phyloP scores from a whole-genome alignment of 2,888 invertebrate species.

The Taphrorychus bicolor region DNA sequence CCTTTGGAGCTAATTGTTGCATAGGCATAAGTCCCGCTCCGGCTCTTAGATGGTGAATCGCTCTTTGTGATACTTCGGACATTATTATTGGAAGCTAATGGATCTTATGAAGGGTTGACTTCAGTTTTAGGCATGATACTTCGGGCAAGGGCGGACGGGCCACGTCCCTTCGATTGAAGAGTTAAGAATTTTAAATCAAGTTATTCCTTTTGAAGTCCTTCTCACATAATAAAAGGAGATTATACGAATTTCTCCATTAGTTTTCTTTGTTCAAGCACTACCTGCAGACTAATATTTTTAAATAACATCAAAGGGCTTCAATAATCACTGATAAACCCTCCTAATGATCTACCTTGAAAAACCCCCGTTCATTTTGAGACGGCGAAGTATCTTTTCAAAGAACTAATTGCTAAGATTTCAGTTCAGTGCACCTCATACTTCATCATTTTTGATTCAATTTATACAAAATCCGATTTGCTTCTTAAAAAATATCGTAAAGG shows the following conservation, averaged over 20 bases:
- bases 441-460: slow-evolving; percentile 54
- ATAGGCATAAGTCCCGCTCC: slow-evolving; percentile 59
- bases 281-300: slow-evolving; percentile 16
- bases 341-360: slow-evolving; percentile 60
- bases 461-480: slow-evolving; percentile 57
- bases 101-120: slow-evolving; percentile 61
- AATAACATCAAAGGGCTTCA: slow-evolving; percentile 32
- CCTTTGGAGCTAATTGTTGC: slow-evolving; percentile 60
- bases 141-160: slow-evolving; percentile 14
- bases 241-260: not conserved
- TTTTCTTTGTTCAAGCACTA: not conserved
- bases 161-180: slow-evolving; percentile 1
- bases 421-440: slow-evolving; percentile 58
- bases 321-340: slow-evolving; percentile 60
- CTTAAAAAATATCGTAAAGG: slow-evolving; percentile 54
- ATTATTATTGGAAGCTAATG: slow-evolving; percentile 62
- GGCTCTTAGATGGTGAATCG: slow-evolving; percentile 60
- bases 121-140: slow-evolving; percentile 38
- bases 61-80: slow-evolving; percentile 62
- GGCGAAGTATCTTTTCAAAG: slow-evolving; percentile 54
- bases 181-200: slow-evolving; percentile 14
- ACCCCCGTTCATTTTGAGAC: slow-evolving; percentile 46
- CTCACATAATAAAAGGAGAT: not conserved
- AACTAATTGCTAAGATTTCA: slow-evolving; percentile 61
- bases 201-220: not conserved